Evolutionary conservation across 2,888 invertebrate genomes (phyloP).

Genomic region (Stegana nigrithorax): DNA sequence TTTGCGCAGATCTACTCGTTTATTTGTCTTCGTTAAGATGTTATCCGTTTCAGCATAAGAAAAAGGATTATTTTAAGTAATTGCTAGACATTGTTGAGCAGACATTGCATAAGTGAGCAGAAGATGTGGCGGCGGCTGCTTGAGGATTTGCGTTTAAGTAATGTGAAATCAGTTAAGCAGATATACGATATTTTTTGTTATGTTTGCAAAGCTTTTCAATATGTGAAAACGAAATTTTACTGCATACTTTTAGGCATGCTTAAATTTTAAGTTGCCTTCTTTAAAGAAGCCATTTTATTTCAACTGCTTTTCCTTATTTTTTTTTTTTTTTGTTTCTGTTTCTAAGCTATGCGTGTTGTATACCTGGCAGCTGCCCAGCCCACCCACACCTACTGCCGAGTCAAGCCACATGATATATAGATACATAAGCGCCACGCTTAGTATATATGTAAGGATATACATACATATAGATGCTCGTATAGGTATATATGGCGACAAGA

Average conservation of each 20-base stretch:
- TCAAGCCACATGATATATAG: too few relatives aligned
- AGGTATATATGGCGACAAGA: slow-evolving; percentile 23
- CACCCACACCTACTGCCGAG: too few relatives aligned
- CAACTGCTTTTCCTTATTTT: too few relatives aligned
- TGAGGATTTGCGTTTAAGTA: slow-evolving; percentile 19
- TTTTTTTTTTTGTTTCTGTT: slow-evolving; percentile 34
- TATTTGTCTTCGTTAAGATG: slow-evolving; percentile 42
- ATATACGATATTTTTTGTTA: slow-evolving; percentile 19
- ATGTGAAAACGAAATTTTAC: background rate
- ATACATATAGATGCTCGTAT: slow-evolving; percentile 31
- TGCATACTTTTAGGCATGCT: background rate
- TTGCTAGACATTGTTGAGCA: slow-evolving; percentile 40
- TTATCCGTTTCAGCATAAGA: slow-evolving; percentile 48
- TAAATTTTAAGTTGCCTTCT: too few relatives aligned
- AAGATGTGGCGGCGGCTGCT: slow-evolving; percentile 26
- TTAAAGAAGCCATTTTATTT: too few relatives aligned
- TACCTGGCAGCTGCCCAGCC: too few relatives aligned
- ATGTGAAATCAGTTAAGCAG: slow-evolving; percentile 20
- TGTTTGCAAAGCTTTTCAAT: slow-evolving; percentile 28
- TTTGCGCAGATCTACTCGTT: slow-evolving; percentile 29
- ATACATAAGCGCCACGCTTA: too few relatives aligned
- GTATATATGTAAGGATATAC: slow-evolving; percentile 28
- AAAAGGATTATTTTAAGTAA: slow-evolving; percentile 58
- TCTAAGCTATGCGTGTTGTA: too few relatives aligned
- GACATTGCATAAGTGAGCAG: slow-evolving; percentile 29